A percentile compares a stretch with the other conserved stretches of the same genome.
Evolutionary conservation across 2,113 vertebrate genomes (phyloP).

Genomic region (Megalops atlanticus): DNA sequence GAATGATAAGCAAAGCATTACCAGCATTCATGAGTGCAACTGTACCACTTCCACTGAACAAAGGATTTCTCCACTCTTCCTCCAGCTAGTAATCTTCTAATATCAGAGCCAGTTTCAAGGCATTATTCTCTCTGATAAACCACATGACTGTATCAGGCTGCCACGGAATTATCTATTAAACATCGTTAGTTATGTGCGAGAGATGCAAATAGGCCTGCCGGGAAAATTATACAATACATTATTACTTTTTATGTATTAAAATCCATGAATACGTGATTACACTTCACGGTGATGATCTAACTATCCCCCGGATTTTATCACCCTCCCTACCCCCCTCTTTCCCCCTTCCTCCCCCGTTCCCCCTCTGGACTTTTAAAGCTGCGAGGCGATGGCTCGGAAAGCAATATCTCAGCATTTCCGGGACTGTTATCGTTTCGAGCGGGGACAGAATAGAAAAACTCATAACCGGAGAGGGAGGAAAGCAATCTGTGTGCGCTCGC

Average conservation of each 20-base stretch:
- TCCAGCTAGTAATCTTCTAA: not conserved
- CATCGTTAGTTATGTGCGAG: conserved; percentile 5
- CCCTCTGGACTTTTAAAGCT: not conserved
- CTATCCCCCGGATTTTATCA: not conserved
- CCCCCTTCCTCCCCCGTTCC: no score
- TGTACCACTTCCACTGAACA: not conserved
- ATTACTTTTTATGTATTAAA: conserved; percentile 8
- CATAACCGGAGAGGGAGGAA: not conserved
- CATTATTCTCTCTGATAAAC: not conserved
- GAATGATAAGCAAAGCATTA: not conserved
- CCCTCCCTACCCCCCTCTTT: no score
- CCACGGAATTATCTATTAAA: not conserved
- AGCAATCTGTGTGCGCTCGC: not conserved
- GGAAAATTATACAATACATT: conserved; percentile 7
- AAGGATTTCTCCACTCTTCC: not conserved
- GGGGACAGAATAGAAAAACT: not conserved
- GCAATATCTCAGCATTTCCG: not conserved
- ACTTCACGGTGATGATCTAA: conserved; percentile 3
- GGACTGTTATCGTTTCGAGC: not conserved
- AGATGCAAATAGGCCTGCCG: not conserved
- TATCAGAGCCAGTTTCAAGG: not conserved
- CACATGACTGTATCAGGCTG: not conserved
- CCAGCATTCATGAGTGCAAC: not conserved
- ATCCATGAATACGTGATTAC: conserved; percentile 7
- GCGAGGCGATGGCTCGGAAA: not conserved